phyloP scores from a whole-genome alignment of 2,113 vertebrate genomes.

The Pelecanoides urinatrix region DNA sequence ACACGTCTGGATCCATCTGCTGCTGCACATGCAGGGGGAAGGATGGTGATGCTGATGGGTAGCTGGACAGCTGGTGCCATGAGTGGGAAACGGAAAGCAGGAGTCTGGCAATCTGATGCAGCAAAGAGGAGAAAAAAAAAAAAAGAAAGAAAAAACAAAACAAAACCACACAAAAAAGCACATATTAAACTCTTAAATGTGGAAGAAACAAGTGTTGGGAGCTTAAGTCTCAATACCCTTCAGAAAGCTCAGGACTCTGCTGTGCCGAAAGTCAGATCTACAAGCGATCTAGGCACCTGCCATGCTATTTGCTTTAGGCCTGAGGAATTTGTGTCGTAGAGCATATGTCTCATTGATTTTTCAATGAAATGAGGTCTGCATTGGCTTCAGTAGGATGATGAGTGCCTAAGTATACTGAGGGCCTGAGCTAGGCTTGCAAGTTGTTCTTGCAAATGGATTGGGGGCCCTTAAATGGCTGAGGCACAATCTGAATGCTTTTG shows the following conservation, averaged over 20 bases:
- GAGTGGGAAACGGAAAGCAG: not conserved
- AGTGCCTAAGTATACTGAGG: not conserved
- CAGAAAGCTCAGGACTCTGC: not conserved
- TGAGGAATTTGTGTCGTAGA: not conserved
- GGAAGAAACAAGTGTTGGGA: not conserved
- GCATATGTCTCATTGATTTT: constrained; percentile 4
- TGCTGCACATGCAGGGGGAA: not conserved
- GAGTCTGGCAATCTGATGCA: not conserved
- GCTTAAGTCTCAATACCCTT: not conserved
- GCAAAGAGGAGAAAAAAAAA: not conserved
- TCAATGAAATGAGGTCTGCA: not conserved
- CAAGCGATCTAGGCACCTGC: not conserved
- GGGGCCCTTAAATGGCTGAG: not conserved
- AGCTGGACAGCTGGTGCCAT: not conserved
- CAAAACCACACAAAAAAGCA: not conserved
- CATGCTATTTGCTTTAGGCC: not conserved
- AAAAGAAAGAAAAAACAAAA: too few species aligned
- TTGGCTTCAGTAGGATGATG: not conserved
- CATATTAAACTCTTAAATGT: not conserved
- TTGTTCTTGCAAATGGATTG: not conserved
- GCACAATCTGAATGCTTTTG: not conserved
- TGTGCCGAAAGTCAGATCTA: not conserved
- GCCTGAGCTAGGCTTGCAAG: not conserved
- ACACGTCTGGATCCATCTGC: not conserved
- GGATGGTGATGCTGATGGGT: not conserved